Base-by-base conservation (phyloP, 2,888 invertebrate genomes). In the Dasypolia templi region DNA sequence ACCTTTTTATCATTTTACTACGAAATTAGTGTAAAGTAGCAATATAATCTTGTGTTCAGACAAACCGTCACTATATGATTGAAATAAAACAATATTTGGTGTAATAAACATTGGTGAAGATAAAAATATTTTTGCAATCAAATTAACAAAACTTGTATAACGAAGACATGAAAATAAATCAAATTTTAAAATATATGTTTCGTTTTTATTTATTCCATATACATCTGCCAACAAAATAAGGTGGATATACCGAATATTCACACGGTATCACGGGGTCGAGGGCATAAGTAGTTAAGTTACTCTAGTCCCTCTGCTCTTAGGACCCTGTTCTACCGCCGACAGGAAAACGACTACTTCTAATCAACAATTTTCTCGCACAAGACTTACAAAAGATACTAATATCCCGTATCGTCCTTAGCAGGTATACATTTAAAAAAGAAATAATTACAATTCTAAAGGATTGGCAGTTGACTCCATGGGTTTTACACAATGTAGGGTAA, bases 121-220 rank as follows among this genome's bases (percentile, higher is more conserved):
- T 89, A 88, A 88, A 81, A 89, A 93, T 95, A 95, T 95, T 95
- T 95, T 95, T 95, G 90, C 94, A 95, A 92, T 89, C 89, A 91
- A 93, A 92, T 93, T 94, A 94, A 94, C 91, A 91, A 91, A 91
- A 90, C 91, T 90, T 92, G 91, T 94, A 89, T 93, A 86, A 78
- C 81, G 89, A 92, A 92, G 90, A 93, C 90, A 91, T 89, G 85
- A 91, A 90, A 94, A 93, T 93, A 92, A 92, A 94, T 92, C 88
- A 89, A 89, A 91, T 92, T 92, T 88, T 89, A 89, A 91, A 89
- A 78, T 68, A 67, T 63, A 7, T 59, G 42, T 17, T 35, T 82
- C 17, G 53, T 53, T 0, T 55, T 71, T 56, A 9, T 68, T 53
- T 71, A 39, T 1, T 61, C 44, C 3, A 3, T 7, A 32, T 4